These are phyloP conservation scores for Notechis scutatus DNA, from an alignment of 2,113 vertebrate genomes.

Conservation along the genomic window DNA sequence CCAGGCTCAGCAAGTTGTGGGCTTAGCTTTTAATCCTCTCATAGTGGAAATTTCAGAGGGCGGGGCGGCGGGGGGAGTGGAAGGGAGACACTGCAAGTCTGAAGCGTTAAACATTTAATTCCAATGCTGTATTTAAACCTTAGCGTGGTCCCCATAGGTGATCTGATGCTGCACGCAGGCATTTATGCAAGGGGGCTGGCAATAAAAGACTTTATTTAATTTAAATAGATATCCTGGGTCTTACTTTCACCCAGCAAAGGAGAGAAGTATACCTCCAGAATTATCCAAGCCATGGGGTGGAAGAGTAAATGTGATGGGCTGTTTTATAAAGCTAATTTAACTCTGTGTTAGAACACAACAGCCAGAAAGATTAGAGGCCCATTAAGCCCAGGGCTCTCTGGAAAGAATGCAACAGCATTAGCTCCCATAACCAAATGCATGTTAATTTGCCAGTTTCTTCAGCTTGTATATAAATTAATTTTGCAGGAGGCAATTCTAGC, in stretches of 20 bases:
- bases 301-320: background rate
- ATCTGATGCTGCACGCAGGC: background rate
- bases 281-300: background rate
- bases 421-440: conserved; percentile 18
- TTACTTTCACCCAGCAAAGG: background rate
- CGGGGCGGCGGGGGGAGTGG: background rate
- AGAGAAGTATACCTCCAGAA: background rate
- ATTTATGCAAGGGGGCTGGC: background rate
- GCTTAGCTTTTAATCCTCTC: background rate
- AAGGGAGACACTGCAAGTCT: background rate
- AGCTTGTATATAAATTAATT: conserved; percentile 36
- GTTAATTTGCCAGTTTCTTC: conserved; percentile 6
- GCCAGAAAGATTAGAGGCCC: background rate
- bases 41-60: background rate
- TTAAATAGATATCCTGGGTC: background rate
- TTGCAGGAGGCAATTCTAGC: background rate
- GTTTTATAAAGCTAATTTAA: background rate
- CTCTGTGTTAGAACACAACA: conserved; percentile 1
- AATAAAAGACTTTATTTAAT: background rate
- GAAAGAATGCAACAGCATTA: background rate
- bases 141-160: no score
- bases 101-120: background rate
- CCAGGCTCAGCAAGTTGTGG: background rate
- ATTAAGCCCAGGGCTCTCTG: fast-evolving
- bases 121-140: background rate